Conservation (phyloP, 1,140 invertebrate species). For the Sycophaga agraensis region DNA sequence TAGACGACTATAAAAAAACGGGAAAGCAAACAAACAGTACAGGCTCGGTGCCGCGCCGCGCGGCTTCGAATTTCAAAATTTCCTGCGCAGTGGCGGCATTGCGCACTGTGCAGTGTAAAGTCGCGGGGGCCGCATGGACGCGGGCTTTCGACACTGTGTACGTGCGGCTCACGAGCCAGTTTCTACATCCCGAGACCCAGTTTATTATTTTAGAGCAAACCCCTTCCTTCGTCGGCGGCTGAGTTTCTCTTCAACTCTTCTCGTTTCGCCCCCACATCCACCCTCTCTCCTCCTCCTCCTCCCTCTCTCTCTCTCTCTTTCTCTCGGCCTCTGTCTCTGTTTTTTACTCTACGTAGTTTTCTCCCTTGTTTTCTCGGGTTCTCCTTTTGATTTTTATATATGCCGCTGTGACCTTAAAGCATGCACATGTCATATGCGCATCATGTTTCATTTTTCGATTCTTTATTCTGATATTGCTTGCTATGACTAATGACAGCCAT, state of each 20-base stretch:
- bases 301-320: constrained; percentile 21
- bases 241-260: too few species aligned
- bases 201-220: constrained; percentile 47
- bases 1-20: neutral
- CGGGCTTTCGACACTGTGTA: neutral
- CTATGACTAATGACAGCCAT: too few species aligned
- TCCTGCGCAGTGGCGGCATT: constrained; percentile 14
- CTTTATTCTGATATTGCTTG: too few species aligned
- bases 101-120: constrained; percentile 5
- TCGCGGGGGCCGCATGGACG: neutral
- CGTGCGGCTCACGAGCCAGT: too few species aligned
- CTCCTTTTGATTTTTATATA: too few species aligned
- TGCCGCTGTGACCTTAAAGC: too few species aligned
- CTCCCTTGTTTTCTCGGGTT: neutral
- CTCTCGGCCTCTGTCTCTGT: neutral
- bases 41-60: neutral
- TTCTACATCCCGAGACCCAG: constrained; percentile 19
- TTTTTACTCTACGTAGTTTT: too few species aligned
- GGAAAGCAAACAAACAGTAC: constrained; percentile 19
- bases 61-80: constrained; percentile 20
- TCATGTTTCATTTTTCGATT: too few species aligned
- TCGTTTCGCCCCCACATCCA: too few species aligned
- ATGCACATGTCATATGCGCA: too few species aligned
- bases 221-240: constrained; percentile 32
- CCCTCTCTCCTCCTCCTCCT: constrained; percentile 21